Base-by-base conservation (phyloP, 2,888 invertebrate genomes). In the Yponomeuta sedellus region DNA sequence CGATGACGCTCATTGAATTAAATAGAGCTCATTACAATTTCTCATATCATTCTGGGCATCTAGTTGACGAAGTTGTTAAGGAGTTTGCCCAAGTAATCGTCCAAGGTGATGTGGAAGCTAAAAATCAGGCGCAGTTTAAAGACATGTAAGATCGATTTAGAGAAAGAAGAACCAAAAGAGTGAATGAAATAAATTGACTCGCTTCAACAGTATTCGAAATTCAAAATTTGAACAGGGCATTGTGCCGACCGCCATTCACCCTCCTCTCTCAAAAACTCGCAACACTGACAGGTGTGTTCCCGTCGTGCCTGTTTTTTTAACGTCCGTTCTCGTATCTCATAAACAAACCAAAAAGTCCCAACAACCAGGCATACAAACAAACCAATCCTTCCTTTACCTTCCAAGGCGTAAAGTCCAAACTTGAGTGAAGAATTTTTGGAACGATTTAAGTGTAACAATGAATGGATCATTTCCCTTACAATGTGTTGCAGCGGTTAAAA, bases 281-380 rank as follows among this genome's bases (percentile, higher is more conserved):
- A 89, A 88, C 88, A 85, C 85, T 86, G 90, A 89, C 91, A 91
- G 90, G 91, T 90, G 90, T 85, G 89, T 89, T 88, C 88, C 88
- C 84, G 85, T 81, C 87, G 87, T 86, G 88, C 86, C 89, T 88
- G 88, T 88, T 89, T 90, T 89, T 88, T 89, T 81, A 86, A 88
- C 90, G 91, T 91, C 90, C 90, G 88, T 89, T 88, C 84, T 81
- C 80, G 78, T 64, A 58, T 19, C 22, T 63, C n/a, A 11, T 57
- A 10, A 52, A 22, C 77, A 75, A 67, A 71, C 70, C 69, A 73
- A 77, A 81, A 75, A 71, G 74, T 67, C 75, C 61, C 73, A 81
- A 75, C 70, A 70, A 68, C 71, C 73, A 58, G 10, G 20, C 63
- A 5, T 61, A 16, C 10, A 16, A 56, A 64, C 57, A 56, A 62